phyloP scores from a whole-genome alignment of 1,140 invertebrate species.

The Bombus haemorrhoidalis region DNA sequence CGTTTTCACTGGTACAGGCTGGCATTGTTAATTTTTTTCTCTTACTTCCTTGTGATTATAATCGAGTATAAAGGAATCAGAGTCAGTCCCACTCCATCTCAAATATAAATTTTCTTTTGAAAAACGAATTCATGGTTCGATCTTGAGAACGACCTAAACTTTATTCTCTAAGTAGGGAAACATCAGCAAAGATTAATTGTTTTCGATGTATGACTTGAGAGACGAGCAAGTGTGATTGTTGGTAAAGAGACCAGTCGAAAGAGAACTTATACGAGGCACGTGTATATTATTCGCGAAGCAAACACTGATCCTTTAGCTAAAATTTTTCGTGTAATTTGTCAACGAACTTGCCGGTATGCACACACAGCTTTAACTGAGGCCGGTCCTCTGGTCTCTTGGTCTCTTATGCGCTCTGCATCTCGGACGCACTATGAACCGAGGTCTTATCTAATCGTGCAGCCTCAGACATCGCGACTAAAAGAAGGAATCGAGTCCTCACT shows the following conservation, averaged over 20 bases:
- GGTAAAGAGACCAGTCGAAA: neutral
- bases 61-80: neutral
- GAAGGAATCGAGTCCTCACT: slow-evolving; percentile 57
- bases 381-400: slow-evolving; percentile 69
- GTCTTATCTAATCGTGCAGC: slow-evolving; percentile 80
- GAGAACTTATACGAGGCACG: slow-evolving; percentile 7
- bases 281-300: neutral
- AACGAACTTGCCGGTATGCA: slow-evolving; percentile 65
- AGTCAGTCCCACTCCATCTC: neutral
- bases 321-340: slow-evolving; percentile 8
- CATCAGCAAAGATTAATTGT: neutral
- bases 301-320: neutral
- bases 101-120: slow-evolving; percentile 2
- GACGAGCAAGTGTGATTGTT: neutral
- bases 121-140: slow-evolving; percentile 44
- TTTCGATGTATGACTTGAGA: neutral
- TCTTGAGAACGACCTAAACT: neutral
- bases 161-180: neutral
- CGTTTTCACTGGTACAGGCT: slow-evolving; percentile 85
- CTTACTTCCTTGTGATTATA: neutral
- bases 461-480: slow-evolving; percentile 70
- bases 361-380: slow-evolving; percentile 76
- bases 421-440: slow-evolving; percentile 80
- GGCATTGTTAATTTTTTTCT: slow-evolving; percentile 82
- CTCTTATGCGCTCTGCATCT: slow-evolving; percentile 80